Evolutionary conservation across 2,888 invertebrate genomes (phyloP), one percentile per base, ranked within the genome.

Genomic region (Malthinus flaveolus): DNA sequence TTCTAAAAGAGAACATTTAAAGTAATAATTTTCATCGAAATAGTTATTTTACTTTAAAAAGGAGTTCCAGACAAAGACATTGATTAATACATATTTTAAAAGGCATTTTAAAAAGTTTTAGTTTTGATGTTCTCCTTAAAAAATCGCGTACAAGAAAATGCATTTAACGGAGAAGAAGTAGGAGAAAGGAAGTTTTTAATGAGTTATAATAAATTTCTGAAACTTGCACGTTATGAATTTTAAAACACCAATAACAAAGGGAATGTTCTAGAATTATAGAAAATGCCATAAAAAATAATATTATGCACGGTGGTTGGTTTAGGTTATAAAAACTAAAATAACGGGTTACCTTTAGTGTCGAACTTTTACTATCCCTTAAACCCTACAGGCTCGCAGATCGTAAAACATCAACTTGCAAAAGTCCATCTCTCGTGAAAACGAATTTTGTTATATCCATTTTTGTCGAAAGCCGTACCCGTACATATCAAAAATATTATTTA

Each of bases 261-360:
- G 44, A 37, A 32, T 32, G 45, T 34, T 56, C 47, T 48, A 56
- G 49, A 60, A 56, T 60, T 60, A 56, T 56, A 52, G 56, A 60
- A 60, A 42, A 42, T 23, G 49, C 49, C 34, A 37, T 56, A 60
- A 60, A 60, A 56, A 50, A 51, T 52, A 56, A 60, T 51, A 56
- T 46, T 56, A 60, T 56, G 62, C 59, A 62, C 62, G 51, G 62
- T 61, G 63, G 63, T 63, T 61, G 63, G 61, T 54, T 59, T 48
- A 49, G 56, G 54, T 58, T 55, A 57, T 63, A 63, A 65, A 65
- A 65, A 58, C 45, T 50, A 48, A 63, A 61, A 63, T 58, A 61
- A 58, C 57, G 45, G 61, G 56, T 49, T 55, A 63, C 63, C 63
- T 63, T 63, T 63, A 63, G 61, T 63, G 56, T 50, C 49, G 48